These are phyloP conservation scores for Zoanthus solanderi DNA, from an alignment of 92 coral and sea anemone genomes.

Conservation along the genomic window DNA sequence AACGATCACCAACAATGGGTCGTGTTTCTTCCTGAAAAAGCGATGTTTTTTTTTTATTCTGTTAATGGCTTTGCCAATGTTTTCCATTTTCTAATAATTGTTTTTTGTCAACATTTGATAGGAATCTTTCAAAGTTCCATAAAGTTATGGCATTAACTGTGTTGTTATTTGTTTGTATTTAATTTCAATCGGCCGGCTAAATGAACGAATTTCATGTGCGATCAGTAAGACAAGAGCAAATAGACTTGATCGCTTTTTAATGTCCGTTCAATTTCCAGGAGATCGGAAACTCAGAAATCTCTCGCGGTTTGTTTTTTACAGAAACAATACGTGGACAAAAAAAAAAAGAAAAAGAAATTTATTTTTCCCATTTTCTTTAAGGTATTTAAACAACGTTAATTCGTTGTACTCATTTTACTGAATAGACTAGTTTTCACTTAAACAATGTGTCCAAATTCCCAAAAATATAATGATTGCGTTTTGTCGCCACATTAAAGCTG, in stretches of 20 bases:
- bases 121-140: conserved; percentile 38
- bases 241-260: conserved; percentile 67
- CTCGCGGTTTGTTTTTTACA: conserved; percentile 43
- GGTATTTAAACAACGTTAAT: background rate
- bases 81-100: conserved; percentile 35
- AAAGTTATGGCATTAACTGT: conserved; percentile 56
- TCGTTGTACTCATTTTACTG: background rate
- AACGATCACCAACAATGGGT: conserved; percentile 12
- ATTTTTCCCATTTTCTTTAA: background rate
- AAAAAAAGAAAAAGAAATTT: background rate
- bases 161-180: conserved; percentile 58
- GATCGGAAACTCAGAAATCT: conserved; percentile 37
- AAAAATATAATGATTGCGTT: conserved; percentile 14
- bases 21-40: background rate
- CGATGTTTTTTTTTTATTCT: conserved; percentile 25
- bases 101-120: conserved; percentile 62
- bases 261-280: conserved; percentile 35
- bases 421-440: conserved; percentile 14
- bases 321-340: conserved; percentile 6
- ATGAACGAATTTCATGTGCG: conserved; percentile 43
- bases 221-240: conserved; percentile 57
- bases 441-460: conserved; percentile 13
- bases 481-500: conserved; percentile 30
- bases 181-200: conserved; percentile 53
- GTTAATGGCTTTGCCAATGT: conserved; percentile 42